Evolutionary conservation across 2,113 vertebrate species (phyloP), one percentile per base, ranked within the genome.

Genomic region (Dicaeum eximium): DNA sequence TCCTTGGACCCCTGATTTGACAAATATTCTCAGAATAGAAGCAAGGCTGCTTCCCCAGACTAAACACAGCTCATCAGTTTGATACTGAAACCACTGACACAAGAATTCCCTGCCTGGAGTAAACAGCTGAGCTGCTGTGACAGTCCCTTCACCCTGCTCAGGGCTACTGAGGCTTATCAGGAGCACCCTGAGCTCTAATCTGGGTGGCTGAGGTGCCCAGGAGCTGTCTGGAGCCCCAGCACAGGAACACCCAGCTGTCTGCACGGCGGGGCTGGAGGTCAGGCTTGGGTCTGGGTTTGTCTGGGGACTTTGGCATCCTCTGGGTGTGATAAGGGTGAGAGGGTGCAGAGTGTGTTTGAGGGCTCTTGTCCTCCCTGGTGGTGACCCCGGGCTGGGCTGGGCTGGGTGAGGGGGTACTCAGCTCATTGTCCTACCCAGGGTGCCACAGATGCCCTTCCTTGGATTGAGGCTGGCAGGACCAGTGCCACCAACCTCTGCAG

Each of bases 1-100:
- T 93, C 83, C 69, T 84, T 16, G 20, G 67, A 74, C 56, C 83
- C 69, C 80, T 78, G 83, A 84, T 93, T 30, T 92, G 88, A 84
- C 88, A 92, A 92, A 94, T 78, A 47, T 21, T 64, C 92, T 64
- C 69, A 94, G 92, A 95, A 94, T 91, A 96, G 96, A 70, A 96
- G 67, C 91, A 56, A 92, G 92, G 77, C 91, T 92, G 37, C 80
- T 86, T 44, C 56, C 40, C 45, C 27, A 96, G 96, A 95, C 96
- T 96, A 96, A 97, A 96, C 94, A 96, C 6, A 79, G 74, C 94
- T 75, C 77, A 37, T 6, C 64, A 81, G 65, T 18, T 16, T 67
- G 94, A 88, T 84, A 56, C 4, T 21, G 70, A 64, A 79, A 58
- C 72, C 85, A 90, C 86, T 33, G 65, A 67, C 86, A 40, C 72